Conservation (phyloP, 2,797 vertebrate genomes). For the Myripristis jacobus region DNA sequence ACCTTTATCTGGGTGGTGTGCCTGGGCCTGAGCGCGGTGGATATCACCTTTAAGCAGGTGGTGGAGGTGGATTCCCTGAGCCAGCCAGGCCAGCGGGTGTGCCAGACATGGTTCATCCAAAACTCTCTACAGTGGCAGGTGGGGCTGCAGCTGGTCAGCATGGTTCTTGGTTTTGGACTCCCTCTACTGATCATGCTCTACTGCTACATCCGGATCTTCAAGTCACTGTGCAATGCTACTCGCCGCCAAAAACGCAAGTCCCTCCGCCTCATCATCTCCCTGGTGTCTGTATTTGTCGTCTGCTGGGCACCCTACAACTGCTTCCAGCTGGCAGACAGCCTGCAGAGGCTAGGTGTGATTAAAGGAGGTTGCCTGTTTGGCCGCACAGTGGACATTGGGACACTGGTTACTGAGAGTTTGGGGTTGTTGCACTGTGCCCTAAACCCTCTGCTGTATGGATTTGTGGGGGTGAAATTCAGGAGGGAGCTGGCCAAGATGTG, state of each 20-base stretch:
- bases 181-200: slow-evolving; percentile 86
- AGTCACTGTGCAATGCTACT: slow-evolving; percentile 78
- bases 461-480: slow-evolving; percentile 87
- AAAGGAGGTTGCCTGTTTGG: slow-evolving; percentile 65
- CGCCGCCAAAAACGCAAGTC: slow-evolving; percentile 82
- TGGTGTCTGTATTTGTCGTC: slow-evolving; percentile 84
- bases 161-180: slow-evolving; percentile 82
- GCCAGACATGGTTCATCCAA: slow-evolving; percentile 63
- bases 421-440: slow-evolving; percentile 86
- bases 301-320: slow-evolving; percentile 87
- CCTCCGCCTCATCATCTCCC: slow-evolving; percentile 82
- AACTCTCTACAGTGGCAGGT: slow-evolving; percentile 77
- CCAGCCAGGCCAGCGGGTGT: slow-evolving; percentile 55
- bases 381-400: slow-evolving; percentile 79
- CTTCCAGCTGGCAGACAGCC: slow-evolving; percentile 81
- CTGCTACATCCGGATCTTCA: slow-evolving; percentile 86
- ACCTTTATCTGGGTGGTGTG: slow-evolving; percentile 81
- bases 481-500: slow-evolving; percentile 82
- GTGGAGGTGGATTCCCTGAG: rapidly evolving
- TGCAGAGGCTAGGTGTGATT: slow-evolving; percentile 70
- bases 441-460: slow-evolving; percentile 88
- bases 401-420: slow-evolving; percentile 80
- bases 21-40: slow-evolving; percentile 77
- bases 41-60: slow-evolving; percentile 80
- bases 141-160: slow-evolving; percentile 74